Evolutionary conservation across 2,113 vertebrate species (phyloP).

Genomic region (Platichthys stellatus): DNA sequence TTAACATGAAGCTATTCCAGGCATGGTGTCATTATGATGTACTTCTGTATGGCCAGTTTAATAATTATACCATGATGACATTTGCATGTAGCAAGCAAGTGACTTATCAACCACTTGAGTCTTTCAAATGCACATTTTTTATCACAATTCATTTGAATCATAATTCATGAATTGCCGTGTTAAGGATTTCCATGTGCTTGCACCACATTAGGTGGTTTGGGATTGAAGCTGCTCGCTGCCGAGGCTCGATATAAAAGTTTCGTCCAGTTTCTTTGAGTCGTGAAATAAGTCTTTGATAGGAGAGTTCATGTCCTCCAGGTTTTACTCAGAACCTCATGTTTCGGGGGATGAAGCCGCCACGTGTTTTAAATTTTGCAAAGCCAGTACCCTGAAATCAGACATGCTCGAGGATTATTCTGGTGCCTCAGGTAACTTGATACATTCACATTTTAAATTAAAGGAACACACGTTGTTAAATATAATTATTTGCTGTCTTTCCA

Average conservation of each 20-base stretch:
- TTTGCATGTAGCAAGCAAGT: too few relatives aligned
- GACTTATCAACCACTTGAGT: too few relatives aligned
- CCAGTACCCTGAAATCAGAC: constrained; percentile 35
- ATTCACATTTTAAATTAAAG: constrained; percentile 14
- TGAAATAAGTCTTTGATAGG: constrained; percentile 16
- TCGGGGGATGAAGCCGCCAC: constrained; percentile 15
- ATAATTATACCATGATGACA: neutral
- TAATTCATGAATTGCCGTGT: neutral
- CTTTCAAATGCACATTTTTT: too few relatives aligned
- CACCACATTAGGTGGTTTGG: constrained; percentile 20
- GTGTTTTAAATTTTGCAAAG: constrained; percentile 57
- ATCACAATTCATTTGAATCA: too few relatives aligned
- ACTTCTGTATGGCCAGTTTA: neutral
- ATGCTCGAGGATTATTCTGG: constrained; percentile 31
- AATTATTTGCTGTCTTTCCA: constrained; percentile 8
- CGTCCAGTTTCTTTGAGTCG: constrained; percentile 1
- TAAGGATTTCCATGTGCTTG: neutral
- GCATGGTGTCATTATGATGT: neutral
- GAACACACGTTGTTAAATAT: neutral
- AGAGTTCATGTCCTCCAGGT: constrained; percentile 43
- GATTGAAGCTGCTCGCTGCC: constrained; percentile 15
- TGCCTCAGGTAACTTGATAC: constrained; percentile 21
- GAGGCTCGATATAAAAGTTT: neutral
- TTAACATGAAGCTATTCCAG: neutral
- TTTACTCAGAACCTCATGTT: constrained; percentile 24